phyloP scores from a whole-genome alignment of 2,888 invertebrate genomes.

The Mayetiola destructor region DNA sequence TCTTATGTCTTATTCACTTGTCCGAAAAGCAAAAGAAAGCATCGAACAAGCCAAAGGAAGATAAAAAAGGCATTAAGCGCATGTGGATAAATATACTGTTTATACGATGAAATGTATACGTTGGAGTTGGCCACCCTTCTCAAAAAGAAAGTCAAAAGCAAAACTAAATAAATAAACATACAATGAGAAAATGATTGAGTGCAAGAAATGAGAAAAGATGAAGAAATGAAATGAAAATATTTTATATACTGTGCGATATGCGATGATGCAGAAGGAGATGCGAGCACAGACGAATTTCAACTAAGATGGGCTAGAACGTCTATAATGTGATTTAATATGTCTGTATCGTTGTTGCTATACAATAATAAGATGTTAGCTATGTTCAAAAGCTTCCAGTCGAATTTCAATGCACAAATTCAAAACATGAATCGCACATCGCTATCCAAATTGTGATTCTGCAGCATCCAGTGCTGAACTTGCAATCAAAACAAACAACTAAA shows the following conservation, averaged over 20 bases:
- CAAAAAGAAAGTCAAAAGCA: background rate
- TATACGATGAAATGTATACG: background rate
- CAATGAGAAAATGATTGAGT: too few relatives aligned
- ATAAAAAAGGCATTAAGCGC: constrained; percentile 1
- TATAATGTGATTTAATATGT: constrained; percentile 13
- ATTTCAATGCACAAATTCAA: too few relatives aligned
- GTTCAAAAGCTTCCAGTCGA: background rate
- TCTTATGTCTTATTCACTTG: too few relatives aligned
- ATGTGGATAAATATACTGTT: background rate
- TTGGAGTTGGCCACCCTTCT: background rate
- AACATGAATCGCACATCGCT: too few relatives aligned
- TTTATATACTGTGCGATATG: constrained; percentile 4
- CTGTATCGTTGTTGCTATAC: background rate
- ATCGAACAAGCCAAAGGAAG: background rate
- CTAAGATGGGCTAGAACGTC: background rate
- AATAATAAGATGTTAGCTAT: background rate
- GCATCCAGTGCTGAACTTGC: too few relatives aligned
- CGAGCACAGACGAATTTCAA: background rate
- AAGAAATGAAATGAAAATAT: constrained; percentile 7
- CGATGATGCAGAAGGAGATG: background rate
- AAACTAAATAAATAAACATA: constrained; percentile 11
- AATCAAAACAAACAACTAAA: too few relatives aligned
- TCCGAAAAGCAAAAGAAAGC: background rate
- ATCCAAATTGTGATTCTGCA: too few relatives aligned
- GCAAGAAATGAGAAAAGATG: too few relatives aligned